These are phyloP conservation scores for Drosophila mojavensis DNA, from an alignment of 1,140 invertebrate species.

Conservation along the genomic window DNA sequence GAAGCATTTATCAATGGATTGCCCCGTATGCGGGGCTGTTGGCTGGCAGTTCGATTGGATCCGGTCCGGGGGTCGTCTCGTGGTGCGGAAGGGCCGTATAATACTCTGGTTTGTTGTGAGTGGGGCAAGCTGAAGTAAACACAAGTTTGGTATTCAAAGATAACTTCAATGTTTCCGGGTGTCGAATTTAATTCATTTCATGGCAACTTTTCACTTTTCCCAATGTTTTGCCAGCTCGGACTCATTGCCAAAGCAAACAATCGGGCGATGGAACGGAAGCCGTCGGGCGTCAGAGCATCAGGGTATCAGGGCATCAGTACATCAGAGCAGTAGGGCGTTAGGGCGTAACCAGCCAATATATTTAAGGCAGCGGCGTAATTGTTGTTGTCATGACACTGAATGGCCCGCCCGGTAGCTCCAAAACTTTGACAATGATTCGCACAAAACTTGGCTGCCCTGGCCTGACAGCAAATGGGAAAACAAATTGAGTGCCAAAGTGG, in stretches of 20 bases:
- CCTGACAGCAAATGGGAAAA: constrained; percentile 47
- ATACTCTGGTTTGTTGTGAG: too few species aligned
- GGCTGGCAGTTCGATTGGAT: neutral
- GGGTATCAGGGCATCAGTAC: too few species aligned
- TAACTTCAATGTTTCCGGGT: too few species aligned
- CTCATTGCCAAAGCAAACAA: constrained; percentile 2
- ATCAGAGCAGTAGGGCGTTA: neutral
- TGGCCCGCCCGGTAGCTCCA: neutral
- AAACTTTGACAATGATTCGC: constrained; percentile 44
- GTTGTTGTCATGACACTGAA: constrained; percentile 33
- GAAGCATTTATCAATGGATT: constrained; percentile 7
- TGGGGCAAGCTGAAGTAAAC: neutral
- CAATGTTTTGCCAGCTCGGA: too few species aligned
- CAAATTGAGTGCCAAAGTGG: constrained; percentile 49
- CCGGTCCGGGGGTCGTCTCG: neutral
- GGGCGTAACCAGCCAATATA: constrained; percentile 13
- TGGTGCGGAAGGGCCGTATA: neutral
- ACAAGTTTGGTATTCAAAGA: too few species aligned
- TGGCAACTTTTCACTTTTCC: too few species aligned
- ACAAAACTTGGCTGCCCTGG: constrained; percentile 17
- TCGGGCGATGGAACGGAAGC: neutral
- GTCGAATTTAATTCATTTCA: too few species aligned
- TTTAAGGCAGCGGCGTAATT: constrained; percentile 32
- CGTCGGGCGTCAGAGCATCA: neutral
- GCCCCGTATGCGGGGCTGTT: neutral